Evolutionary conservation across 2,888 invertebrate species (phyloP), one percentile per base, ranked within the genome.

Genomic region (Ecliptopera silaceata): DNA sequence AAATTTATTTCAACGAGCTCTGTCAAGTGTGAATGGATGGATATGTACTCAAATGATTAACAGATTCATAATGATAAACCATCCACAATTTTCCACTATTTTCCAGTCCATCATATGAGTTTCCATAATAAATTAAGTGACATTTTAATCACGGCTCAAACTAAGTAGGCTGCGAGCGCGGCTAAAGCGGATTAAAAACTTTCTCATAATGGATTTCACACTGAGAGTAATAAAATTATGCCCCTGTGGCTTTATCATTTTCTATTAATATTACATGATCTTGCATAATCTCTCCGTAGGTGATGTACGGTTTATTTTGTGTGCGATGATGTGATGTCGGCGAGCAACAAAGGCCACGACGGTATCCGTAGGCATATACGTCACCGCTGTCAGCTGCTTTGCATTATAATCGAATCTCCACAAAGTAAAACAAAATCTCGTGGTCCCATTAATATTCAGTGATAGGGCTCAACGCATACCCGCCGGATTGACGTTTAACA

Each of bases 381-480:
- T 59, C 62, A 52, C 36, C 66, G 55, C 64, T 64, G 63, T 69
- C 75, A 78, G 73, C 84, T 87, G 83, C 83, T 90, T 90, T 89
- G 88, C 90, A 91, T 91, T 80, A 91, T 90, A 91, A 90, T 90
- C 84, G 88, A 91, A 82, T 88, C 84, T 80, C 80, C 82, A 82
- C 85, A 86, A 90, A 89, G 90, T 89, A 87, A 88, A 88, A 90
- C 90, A 89, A 90, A 91, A 90, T 90, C 84, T 87, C 84, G 77
- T 72, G 80, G 78, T 77, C 76, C 68, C 86, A 90, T 91, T 90
- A 90, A 90, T 90, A 91, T 91, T 89, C 90, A 91, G 88, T 73
- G 84, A 85, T 86, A 88, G 86, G 88, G 86, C 85, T 81, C 81
- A 78, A 86, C 89, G 90, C 88, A 88, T 84, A 83, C 81, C 80